Base-by-base conservation (phyloP, 1,140 invertebrate genomes). In the Procambarus clarkii region DNA sequence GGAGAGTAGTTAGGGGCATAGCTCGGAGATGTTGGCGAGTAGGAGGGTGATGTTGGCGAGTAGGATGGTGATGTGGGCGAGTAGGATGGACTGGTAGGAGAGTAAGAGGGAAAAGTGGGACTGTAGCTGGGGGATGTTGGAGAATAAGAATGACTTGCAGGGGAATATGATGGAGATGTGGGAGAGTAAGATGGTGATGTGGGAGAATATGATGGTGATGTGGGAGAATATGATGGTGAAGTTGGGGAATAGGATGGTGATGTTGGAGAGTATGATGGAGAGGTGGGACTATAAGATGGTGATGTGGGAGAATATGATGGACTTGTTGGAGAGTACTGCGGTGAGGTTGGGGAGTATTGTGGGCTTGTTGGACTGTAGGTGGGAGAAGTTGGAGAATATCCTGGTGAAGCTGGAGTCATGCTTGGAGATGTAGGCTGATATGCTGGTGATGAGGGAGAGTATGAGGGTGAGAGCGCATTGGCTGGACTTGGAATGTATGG, bases 251-350 rank as follows among this genome's bases (percentile, higher is more conserved):
- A 98, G 18, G 96, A 96, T 0, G 98, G 98, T 91, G 97, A 98
- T 0, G 97, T 97, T 24, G 97, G 97, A 13, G 97, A 98, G 93
- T 99, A 99, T 15, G 96, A 96, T 4, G 97, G 98, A 8, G 97
- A 98, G 60, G 34, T 34, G 34, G 34, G 34, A 34, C 34, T 34
- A 1, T 34, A 34, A 34, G 34, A 34, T 34, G 34, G 34, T 34
- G 34, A 34, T 34, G 34, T 34, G 34, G 34, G 34, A 34, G 34
- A 34, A 34, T 34, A 34, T 34, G 34, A 34, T 34, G 34, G 34
- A 34, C 34, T 34, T 34, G 34, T 34, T 34, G 34, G 34, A 34
- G 34, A 34, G 34, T 34, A 34, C 34, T 34, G 34, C 34, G 34
- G 34, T 34, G 34, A 34, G 34, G 34, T 34, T 34, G 34, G 34